A percentile compares a stretch with the other conserved stretches of the same genome.
Conservation (phyloP, 2,113 vertebrate species). For the Reinhardtius hippoglossoides region DNA sequence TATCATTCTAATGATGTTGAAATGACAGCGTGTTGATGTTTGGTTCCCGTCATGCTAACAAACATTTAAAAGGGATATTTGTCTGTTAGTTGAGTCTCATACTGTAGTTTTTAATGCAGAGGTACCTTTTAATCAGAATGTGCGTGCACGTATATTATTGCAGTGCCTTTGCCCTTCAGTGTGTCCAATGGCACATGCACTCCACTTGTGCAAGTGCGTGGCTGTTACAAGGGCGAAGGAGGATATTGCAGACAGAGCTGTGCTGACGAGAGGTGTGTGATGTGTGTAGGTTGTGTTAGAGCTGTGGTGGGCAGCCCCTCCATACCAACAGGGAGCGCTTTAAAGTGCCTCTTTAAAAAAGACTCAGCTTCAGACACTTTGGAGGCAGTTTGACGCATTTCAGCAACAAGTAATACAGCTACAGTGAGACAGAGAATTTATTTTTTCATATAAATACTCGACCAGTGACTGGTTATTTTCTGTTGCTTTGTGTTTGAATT, state of each 20-base stretch:
- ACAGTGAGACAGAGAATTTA: neutral
- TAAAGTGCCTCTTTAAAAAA: slow-evolving; percentile 56
- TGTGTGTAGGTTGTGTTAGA: slow-evolving; percentile 62
- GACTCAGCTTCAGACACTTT: slow-evolving; percentile 45
- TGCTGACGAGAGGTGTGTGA: slow-evolving; percentile 42
- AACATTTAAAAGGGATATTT: neutral
- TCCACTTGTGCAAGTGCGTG: slow-evolving; percentile 15
- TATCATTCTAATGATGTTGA: neutral
- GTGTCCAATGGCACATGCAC: slow-evolving; percentile 3
- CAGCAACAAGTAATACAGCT: slow-evolving; percentile 22
- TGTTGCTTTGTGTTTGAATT: neutral
- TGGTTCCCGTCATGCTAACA: neutral
- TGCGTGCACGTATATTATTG: neutral
- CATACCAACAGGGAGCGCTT: slow-evolving; percentile 56
- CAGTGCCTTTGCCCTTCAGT: slow-evolving; percentile 9
- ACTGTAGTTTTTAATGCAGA: no score
- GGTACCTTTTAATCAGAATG: neutral
- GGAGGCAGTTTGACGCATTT: slow-evolving; percentile 57
- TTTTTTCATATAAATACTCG: neutral
- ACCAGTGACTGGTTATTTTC: no score
- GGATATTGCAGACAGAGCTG: slow-evolving; percentile 47
- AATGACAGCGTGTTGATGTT: slow-evolving; percentile 8
- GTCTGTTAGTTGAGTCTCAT: neutral
- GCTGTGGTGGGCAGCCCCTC: slow-evolving; percentile 58
- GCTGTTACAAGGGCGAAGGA: slow-evolving; percentile 28